Evolutionary conservation across 2,113 vertebrate genomes (phyloP).

Genomic region (Prunella himalayana): DNA sequence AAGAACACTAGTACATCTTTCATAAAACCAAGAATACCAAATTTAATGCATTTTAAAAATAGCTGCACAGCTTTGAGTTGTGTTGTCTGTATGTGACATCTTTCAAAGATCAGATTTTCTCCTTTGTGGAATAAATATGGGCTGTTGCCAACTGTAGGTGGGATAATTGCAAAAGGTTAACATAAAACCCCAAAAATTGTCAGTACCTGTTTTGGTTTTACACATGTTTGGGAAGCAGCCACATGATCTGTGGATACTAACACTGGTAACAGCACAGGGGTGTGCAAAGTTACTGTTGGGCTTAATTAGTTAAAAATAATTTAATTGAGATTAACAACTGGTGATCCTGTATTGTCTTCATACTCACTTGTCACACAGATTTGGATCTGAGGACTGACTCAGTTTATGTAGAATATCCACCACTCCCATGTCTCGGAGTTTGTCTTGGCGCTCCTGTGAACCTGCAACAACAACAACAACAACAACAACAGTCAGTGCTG

Average conservation of each 20-base stretch:
- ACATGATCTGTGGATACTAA: neutral
- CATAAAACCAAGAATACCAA: neutral
- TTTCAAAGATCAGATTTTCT: neutral
- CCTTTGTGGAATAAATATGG: neutral
- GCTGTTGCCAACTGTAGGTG: neutral
- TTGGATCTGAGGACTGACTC: constrained; percentile 90
- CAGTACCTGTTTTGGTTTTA: neutral
- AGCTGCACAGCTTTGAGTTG: neutral
- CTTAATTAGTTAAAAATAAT: neutral
- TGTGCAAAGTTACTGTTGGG: neutral
- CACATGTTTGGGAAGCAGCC: neutral
- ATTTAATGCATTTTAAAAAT: neutral
- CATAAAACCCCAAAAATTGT: neutral
- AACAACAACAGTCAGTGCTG: neutral
- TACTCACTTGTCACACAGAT: constrained; percentile 94
- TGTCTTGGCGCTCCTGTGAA: constrained; percentile 96
- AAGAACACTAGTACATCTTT: neutral
- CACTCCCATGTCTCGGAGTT: constrained; percentile 94
- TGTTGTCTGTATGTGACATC: neutral
- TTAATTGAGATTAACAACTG: neutral
- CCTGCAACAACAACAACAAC: constrained; percentile 72
- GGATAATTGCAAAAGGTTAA: neutral
- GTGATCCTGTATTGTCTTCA: neutral
- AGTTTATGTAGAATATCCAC: constrained; percentile 97
- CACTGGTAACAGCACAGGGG: neutral